These are phyloP conservation scores for Drosophila picticornis DNA, from an alignment of 2,888 invertebrate genomes.

Conservation along the genomic window DNA sequence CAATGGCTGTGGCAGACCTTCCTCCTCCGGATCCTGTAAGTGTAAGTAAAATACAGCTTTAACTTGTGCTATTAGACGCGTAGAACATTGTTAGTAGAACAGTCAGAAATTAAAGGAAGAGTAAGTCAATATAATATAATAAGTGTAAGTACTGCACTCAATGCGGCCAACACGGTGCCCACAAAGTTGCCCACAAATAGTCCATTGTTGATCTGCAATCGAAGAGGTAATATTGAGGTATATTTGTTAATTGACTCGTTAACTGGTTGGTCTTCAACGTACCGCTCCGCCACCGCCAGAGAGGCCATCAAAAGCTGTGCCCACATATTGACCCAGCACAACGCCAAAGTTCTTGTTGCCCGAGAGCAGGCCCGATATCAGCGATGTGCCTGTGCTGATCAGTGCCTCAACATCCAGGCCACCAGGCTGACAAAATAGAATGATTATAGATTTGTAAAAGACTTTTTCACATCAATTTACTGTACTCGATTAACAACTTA, in stretches of 20 bases:
- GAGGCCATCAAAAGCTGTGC: constrained; percentile 84
- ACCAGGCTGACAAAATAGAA: constrained; percentile 74
- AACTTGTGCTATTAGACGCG: neutral
- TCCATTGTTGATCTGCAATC: constrained; percentile 84
- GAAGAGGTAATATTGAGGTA: neutral
- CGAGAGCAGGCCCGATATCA: constrained; percentile 82
- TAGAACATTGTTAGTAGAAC: constrained; percentile 51
- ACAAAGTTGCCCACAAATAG: constrained; percentile 84
- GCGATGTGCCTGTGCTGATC: constrained; percentile 81
- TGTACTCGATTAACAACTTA: constrained; percentile 52
- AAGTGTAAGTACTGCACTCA: constrained; percentile 84
- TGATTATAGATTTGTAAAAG: neutral
- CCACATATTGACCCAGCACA: constrained; percentile 84
- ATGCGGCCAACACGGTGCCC: constrained; percentile 83
- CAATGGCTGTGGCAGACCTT: constrained; percentile 83
- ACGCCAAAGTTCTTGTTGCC: constrained; percentile 85
- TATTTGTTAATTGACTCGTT: too few relatives aligned
- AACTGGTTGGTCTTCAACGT: constrained; percentile 8
- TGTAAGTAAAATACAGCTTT: neutral
- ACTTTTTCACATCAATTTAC: neutral
- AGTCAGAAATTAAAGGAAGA: constrained; percentile 21
- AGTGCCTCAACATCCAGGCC: constrained; percentile 84
- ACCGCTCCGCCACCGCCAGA: constrained; percentile 85
- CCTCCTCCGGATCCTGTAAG: constrained; percentile 84
- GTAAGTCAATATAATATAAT: constrained; percentile 2